These are phyloP conservation scores for Bombycilla garrulus DNA, from an alignment of 2,113 vertebrate genomes.

Conservation along the genomic window DNA sequence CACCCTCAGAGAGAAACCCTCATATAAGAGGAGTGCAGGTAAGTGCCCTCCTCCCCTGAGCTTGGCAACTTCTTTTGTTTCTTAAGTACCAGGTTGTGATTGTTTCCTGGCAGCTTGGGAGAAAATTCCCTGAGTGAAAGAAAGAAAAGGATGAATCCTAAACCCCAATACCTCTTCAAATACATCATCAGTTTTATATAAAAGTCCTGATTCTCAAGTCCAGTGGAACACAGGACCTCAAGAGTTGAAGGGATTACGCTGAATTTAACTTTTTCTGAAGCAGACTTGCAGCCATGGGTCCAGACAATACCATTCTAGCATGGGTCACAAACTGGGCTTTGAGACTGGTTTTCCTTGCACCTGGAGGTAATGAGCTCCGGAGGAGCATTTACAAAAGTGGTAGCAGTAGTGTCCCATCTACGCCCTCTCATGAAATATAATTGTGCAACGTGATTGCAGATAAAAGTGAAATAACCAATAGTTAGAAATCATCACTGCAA, in stretches of 20 bases:
- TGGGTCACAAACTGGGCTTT: not conserved
- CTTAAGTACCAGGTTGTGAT: rapidly evolving
- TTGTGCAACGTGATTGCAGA: not conserved
- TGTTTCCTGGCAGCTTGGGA: not conserved
- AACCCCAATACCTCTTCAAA: not conserved
- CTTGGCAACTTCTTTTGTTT: not conserved
- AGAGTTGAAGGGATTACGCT: not conserved
- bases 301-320: not conserved
- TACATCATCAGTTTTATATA: not conserved
- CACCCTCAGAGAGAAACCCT: not conserved
- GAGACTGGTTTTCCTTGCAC: not conserved
- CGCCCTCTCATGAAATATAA: not conserved
- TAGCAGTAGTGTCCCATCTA: not conserved
- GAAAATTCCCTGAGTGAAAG: not conserved
- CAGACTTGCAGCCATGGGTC: not conserved
- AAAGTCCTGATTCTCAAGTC: not conserved
- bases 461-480: not conserved
- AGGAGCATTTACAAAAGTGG: not conserved
- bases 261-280: not conserved
- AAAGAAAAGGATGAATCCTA: not conserved
- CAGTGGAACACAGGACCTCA: not conserved
- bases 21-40: not conserved
- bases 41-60: not conserved
- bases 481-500: not conserved
- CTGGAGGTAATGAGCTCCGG: not conserved